phyloP scores from a whole-genome alignment of 2,113 vertebrate genomes.

The Rattus norvegicus region DNA sequence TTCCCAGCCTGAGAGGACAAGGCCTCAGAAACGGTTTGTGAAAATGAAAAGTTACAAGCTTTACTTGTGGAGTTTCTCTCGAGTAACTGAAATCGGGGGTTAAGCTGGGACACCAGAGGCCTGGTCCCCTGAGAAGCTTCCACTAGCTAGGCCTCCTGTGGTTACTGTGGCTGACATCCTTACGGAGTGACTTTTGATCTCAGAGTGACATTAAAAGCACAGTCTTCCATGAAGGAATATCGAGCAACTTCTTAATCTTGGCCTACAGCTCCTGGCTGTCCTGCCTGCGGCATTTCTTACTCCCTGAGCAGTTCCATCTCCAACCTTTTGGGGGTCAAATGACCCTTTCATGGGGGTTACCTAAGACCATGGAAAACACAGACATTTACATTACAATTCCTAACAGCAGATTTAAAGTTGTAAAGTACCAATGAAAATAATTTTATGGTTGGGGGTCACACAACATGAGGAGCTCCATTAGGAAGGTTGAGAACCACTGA shows the following conservation, averaged over 20 bases:
- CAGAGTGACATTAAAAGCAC: background rate
- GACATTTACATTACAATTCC: background rate
- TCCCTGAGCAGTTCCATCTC: background rate
- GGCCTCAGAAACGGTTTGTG: background rate
- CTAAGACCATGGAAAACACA: background rate
- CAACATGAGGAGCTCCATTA: background rate
- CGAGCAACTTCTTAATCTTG: slow-evolving; percentile 1
- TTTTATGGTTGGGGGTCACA: background rate
- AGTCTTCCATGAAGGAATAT: background rate
- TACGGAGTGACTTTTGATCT: background rate
- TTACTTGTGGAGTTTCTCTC: background rate
- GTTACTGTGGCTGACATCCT: background rate
- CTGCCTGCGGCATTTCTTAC: background rate
- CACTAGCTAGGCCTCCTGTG: background rate
- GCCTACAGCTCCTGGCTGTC: background rate
- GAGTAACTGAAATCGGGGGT: background rate
- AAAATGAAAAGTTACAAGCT: background rate
- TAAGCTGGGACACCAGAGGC: background rate
- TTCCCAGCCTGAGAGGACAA: background rate
- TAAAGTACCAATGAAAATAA: background rate
- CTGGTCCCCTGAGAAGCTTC: background rate
- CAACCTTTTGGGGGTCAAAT: too few species aligned
- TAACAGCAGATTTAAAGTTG: background rate
- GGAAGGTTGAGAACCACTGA: background rate
- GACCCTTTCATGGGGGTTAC: background rate